phyloP scores from a whole-genome alignment of 1,140 invertebrate genomes.

The Tetramorium simillimum region DNA sequence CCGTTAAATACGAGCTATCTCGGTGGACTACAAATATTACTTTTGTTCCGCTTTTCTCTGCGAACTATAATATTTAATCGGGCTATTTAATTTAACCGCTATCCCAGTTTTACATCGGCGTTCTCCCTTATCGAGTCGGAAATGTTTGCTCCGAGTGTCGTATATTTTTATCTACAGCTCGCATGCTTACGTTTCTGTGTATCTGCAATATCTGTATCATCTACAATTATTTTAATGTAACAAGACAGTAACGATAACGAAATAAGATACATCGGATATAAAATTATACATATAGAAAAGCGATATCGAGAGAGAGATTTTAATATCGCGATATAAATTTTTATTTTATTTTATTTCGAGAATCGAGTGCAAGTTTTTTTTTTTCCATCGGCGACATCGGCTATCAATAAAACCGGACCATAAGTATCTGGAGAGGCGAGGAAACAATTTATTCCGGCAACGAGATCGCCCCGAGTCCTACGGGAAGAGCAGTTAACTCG shows the following conservation, averaged over 20 bases:
- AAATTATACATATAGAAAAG: neutral
- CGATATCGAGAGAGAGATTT: neutral
- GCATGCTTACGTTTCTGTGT: neutral
- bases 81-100: conserved; percentile 35
- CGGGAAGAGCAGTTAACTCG: conserved; percentile 39
- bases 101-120: neutral
- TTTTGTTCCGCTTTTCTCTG: conserved; percentile 14
- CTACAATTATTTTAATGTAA: neutral
- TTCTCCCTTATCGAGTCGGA: neutral
- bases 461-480: conserved; percentile 20
- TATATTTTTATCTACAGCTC: conserved; percentile 9
- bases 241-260: neutral
- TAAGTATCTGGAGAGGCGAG: neutral
- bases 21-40: conserved; percentile 34
- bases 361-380: neutral
- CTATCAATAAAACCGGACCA: neutral
- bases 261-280: neutral
- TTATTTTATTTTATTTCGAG: neutral
- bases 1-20: conserved; percentile 53
- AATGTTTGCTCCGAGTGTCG: neutral
- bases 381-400: neutral
- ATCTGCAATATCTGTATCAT: neutral
- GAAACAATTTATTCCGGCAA: conserved; percentile 30
- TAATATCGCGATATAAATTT: neutral
- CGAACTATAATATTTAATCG: conserved; percentile 54